Percentiles rank a stretch among this genome's conserved stretches.
Evolutionary conservation across 2,888 invertebrate species (phyloP).

Genomic region (Fissipunctia ypsillon): DNA sequence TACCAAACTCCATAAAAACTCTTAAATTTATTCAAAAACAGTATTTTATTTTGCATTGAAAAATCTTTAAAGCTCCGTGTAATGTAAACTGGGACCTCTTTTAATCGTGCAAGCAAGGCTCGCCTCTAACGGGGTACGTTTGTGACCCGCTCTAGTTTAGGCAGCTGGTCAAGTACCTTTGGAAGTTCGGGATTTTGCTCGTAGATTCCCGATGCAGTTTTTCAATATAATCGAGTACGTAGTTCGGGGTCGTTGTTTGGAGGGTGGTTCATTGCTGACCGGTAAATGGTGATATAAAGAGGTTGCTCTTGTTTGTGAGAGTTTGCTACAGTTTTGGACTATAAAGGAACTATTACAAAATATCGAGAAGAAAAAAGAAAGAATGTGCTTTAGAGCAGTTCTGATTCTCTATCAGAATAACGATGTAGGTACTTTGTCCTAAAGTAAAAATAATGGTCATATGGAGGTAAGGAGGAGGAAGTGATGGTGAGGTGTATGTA

Average conservation of each 20-base stretch:
- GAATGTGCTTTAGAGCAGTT: not conserved
- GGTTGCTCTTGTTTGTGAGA: not conserved
- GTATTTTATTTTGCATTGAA: conserved; percentile 18
- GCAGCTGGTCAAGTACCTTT: conserved; percentile 62
- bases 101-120: conserved; percentile 63
- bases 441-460: not conserved
- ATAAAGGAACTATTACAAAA: too few relatives aligned
- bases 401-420: too few relatives aligned
- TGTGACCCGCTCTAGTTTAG: conserved; percentile 61
- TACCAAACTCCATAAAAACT: not conserved
- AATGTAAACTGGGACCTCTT: conserved; percentile 56
- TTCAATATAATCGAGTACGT: conserved; percentile 23
- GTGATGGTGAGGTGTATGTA: too few relatives aligned
- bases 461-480: too few relatives aligned
- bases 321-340: not conserved
- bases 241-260: not conserved
- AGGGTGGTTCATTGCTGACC: not conserved
- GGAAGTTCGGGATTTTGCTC: conserved; percentile 34
- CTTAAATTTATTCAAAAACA: not conserved
- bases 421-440: not conserved
- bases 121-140: conserved; percentile 42
- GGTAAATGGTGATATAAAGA: not conserved
- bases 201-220: conserved; percentile 19
- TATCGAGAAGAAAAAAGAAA: too few relatives aligned
- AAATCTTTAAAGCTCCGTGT: conserved; percentile 53